phyloP scores from a whole-genome alignment of 2,113 vertebrate species.

The Macquaria australasica region DNA sequence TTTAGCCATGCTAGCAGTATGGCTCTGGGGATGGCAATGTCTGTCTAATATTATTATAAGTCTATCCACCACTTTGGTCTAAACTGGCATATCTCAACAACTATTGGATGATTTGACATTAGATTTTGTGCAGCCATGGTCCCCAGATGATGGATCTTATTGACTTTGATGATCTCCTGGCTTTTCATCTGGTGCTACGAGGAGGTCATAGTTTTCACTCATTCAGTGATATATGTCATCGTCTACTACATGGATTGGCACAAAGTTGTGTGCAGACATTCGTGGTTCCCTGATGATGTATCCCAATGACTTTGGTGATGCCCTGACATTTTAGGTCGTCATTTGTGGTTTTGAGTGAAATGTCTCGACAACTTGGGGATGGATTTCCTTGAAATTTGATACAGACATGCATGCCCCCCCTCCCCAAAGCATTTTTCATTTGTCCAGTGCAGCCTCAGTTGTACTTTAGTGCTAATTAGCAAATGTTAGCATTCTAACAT shows the following conservation, averaged over 20 bases:
- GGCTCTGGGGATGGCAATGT: neutral
- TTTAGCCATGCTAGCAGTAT: neutral
- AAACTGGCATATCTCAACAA: neutral
- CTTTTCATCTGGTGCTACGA: neutral
- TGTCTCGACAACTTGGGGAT: neutral
- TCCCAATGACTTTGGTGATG: neutral
- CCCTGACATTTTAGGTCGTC: neutral
- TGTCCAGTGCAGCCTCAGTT: too few species aligned
- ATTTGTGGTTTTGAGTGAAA: slow-evolving; percentile 3
- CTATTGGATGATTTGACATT: neutral
- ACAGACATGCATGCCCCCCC: neutral
- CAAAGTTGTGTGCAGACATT: too few species aligned
- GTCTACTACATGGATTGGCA: neutral
- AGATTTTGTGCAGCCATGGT: neutral
- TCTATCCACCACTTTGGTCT: neutral
- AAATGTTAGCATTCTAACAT: too few species aligned
- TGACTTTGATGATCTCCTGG: neutral
- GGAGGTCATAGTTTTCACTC: neutral
- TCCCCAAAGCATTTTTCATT: too few species aligned
- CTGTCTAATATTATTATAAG: neutral
- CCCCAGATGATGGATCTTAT: neutral
- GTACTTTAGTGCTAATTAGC: neutral
- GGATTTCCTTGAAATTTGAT: neutral
- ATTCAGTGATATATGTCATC: neutral
- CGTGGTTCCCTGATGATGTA: neutral